A percentile compares a stretch with the other conserved stretches of the same genome.
Conservation (phyloP, 37 sponge, comb jelly and placozoan genomes). For the Tethya wilhelma region DNA sequence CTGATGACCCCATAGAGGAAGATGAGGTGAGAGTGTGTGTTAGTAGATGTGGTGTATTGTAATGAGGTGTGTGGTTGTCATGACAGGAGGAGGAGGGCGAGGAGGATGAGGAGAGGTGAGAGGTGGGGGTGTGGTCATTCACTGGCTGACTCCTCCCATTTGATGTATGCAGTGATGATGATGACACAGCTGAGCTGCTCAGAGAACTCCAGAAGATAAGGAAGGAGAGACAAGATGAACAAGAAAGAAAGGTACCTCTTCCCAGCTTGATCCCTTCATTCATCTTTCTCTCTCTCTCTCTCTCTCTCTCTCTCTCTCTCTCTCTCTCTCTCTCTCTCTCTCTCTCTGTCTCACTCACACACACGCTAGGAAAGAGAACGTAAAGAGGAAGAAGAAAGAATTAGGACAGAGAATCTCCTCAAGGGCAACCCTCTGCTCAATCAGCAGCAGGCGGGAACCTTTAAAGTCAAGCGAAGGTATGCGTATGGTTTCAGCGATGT, state of each 20-base stretch:
- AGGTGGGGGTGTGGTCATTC: slow-evolving; percentile 11
- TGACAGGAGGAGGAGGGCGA: slow-evolving; percentile 30
- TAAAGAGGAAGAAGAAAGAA: slow-evolving; percentile 92
- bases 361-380: slow-evolving; percentile 79
- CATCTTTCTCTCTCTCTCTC: neutral
- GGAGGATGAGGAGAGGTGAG: slow-evolving; percentile 46
- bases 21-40: slow-evolving; percentile 38
- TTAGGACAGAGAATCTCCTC: slow-evolving; percentile 91
- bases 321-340: neutral
- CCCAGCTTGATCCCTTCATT: neutral
- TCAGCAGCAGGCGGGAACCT: slow-evolving; percentile 16
- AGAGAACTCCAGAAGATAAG: slow-evolving; percentile 94
- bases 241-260: slow-evolving; percentile 26
- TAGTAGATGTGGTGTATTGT: slow-evolving; percentile 1
- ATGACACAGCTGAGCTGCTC: slow-evolving; percentile 95
- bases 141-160: neutral
- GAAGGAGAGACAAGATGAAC: slow-evolving; percentile 47
- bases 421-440: slow-evolving; percentile 84
- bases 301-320: neutral
- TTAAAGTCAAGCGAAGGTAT: slow-evolving; percentile 38
- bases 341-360: neutral
- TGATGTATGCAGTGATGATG: slow-evolving; percentile 66
- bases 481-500: neutral
- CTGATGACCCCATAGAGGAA: slow-evolving; percentile 77
- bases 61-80: neutral